Conservation (phyloP, 2,797 vertebrate genomes). For the Liparis tanakae region DNA sequence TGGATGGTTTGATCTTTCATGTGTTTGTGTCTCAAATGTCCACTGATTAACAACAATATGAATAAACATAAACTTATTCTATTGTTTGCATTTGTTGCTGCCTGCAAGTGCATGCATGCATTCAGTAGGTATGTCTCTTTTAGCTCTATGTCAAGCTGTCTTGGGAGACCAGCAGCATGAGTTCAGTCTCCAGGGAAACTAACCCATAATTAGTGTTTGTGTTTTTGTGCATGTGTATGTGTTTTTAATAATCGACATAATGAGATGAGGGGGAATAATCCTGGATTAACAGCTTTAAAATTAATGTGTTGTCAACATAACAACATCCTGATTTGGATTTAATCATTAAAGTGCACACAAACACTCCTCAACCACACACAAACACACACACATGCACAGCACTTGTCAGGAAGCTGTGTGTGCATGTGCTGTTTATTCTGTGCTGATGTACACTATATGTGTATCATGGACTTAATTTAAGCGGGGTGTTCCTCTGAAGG, state of each 20-base stretch:
- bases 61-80: neutral
- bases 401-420: conserved; percentile 54
- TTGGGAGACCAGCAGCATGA: conserved; percentile 48
- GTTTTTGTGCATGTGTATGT: conserved; percentile 27
- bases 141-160: conserved; percentile 45
- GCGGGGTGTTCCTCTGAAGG: conserved; percentile 67
- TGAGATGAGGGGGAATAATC: conserved; percentile 80
- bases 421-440: conserved; percentile 34
- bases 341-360: conserved; percentile 66
- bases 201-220: conserved; percentile 65
- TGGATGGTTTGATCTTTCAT: neutral
- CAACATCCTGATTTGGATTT: conserved; percentile 75
- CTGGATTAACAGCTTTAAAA: conserved; percentile 79
- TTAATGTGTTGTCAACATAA: conserved; percentile 74
- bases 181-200: conserved; percentile 69
- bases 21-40: neutral
- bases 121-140: conserved; percentile 25
- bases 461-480: conserved; percentile 74
- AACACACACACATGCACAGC: conserved; percentile 9
- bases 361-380: conserved; percentile 4
- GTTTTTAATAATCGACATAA: conserved; percentile 75
- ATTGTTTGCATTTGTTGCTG: neutral
- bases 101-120: conserved; percentile 11
- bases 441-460: conserved; percentile 41
- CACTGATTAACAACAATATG: neutral